Base-by-base conservation (phyloP, 2,113 vertebrate genomes). In the Malurus alboscapulatus region DNA sequence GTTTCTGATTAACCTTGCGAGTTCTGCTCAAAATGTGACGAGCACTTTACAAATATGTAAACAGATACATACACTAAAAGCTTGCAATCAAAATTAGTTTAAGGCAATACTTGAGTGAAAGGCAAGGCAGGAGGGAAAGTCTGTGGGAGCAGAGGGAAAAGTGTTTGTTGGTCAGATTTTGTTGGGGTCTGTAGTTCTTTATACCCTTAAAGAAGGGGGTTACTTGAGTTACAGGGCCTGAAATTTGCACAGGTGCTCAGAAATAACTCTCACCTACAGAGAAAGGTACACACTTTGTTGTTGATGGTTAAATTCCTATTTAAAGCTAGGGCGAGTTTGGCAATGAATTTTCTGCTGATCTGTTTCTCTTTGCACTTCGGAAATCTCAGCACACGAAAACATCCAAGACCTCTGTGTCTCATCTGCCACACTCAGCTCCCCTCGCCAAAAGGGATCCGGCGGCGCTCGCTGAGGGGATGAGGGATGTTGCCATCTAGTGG, bases 401-500 rank as follows among this genome's bases (percentile, higher is more conserved):
- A 66, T 36, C 27, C 47, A 54, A 36, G 26, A 75, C 55, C 42
- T 58, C 47, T 1, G 2, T 7, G 30, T 54, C 27, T 57, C 24
- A 53, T 32, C 57, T 83, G 67, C 58, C 17, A 12, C n/a, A 48
- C 25, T 32, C 18, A 12, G 21, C 1, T 6, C 15, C 30, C 22
- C 16, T 17, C 0, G 0, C 25, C 20, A 13, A 30, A 42, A 54
- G 32, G 16, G 54, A 76, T 51, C 51, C 15, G 38, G 45, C 34
- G 4, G 40, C 0, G 2, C 25, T 25, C 2, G 1, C 7, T 17
- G 24, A 93, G 50, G 9, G 45, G 62, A 72, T 1, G 78, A 94
- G 67, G 19, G 30, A 90, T 92, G 44, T 87, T 91, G 94, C 89
- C 93, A 95, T 94, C 94, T 96, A 96, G 96, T 71, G 91, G 91